Evolutionary conservation across 2,888 invertebrate species (phyloP), one percentile per base, ranked within the genome.

Genomic region (Cosmia pyralina): DNA sequence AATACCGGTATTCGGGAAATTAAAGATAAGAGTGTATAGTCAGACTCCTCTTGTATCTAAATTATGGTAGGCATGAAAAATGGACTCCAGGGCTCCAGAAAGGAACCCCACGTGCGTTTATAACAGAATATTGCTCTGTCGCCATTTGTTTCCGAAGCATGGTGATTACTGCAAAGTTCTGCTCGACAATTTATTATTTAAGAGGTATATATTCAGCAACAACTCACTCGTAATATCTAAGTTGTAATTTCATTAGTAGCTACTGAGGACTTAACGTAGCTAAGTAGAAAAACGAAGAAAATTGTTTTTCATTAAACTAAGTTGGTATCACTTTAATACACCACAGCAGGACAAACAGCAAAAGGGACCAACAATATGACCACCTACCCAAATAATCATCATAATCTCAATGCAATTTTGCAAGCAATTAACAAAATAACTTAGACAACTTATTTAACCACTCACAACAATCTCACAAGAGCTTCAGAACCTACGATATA

Each of bases 401-500:
- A 58, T 28, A 72, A 79, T 41, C 19, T 46, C n/a, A 52, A 13
- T 44, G 41, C 15, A 64, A 59, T 50, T 50, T 62, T 46, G 11
- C 48, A 55, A 41, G 28, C n/a, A 71, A 59, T 34, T 50, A 11
- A 69, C 48, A 58, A 57, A 62, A 52, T 71, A 66, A 77, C 48
- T 41, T 28, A 70, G 13, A 53, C 13, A 70, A 50, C 62, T 59
- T 77, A 69, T 79, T 77, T 68, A 38, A 53, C 41, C 46, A 53
- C 41, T 62, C 58, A 64, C n/a, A 44, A 17, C 2, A 19, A 38
- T 11, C n/a, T 15, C 59, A 83, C 70, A 71, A 65, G 76, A 41
- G 58, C 50, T 69, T 22, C 62, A 53, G 48, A 69, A 70, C 58
- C 65, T 19, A n/a, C 59, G 62, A 80, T 68, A 71, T 63, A 80